These are phyloP conservation scores for Camponotus fellah DNA, from an alignment of 2,888 invertebrate species.

Conservation along the genomic window DNA sequence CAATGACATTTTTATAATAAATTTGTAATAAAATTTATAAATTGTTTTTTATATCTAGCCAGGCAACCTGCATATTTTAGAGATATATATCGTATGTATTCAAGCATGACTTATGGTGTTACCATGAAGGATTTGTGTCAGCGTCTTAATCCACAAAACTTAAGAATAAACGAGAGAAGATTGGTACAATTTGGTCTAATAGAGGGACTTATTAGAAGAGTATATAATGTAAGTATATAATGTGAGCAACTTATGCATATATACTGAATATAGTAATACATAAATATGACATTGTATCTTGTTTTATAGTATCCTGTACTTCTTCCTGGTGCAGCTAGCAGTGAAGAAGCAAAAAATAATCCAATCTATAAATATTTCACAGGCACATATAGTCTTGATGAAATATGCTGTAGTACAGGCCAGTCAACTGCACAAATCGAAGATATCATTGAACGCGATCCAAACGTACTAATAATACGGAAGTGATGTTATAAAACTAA, in stretches of 20 bases:
- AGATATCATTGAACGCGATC: conserved; percentile 94
- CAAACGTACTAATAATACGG: conserved; percentile 93
- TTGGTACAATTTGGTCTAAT: conserved; percentile 96
- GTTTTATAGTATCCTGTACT: conserved; percentile 83
- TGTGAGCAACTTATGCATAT: conserved; percentile 83
- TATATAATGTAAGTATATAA: conserved; percentile 94
- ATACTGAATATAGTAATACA: not conserved
- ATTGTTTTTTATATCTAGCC: conserved; percentile 85
- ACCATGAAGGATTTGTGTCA: conserved; percentile 92
- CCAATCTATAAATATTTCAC: conserved; percentile 90
- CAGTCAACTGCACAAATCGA: conserved; percentile 92
- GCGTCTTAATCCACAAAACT: conserved; percentile 90
- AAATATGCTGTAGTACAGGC: conserved; percentile 95
- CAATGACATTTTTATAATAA: not conserved
- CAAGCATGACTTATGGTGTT: conserved; percentile 92
- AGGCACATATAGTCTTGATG: conserved; percentile 94
- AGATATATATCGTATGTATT: conserved; percentile 92
- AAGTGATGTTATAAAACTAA: conserved; percentile 86
- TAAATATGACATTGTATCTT: not conserved
- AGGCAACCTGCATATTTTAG: conserved; percentile 90
- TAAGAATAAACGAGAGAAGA: conserved; percentile 93
- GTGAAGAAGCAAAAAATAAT: conserved; percentile 82
- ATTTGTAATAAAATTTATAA: not conserved
- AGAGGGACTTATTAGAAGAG: conserved; percentile 93
- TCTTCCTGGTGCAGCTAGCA: conserved; percentile 76